Evolutionary conservation across 2,888 invertebrate genomes (phyloP), one percentile per base, ranked within the genome.

Genomic region (Cataglyphis rosenhaueri): DNA sequence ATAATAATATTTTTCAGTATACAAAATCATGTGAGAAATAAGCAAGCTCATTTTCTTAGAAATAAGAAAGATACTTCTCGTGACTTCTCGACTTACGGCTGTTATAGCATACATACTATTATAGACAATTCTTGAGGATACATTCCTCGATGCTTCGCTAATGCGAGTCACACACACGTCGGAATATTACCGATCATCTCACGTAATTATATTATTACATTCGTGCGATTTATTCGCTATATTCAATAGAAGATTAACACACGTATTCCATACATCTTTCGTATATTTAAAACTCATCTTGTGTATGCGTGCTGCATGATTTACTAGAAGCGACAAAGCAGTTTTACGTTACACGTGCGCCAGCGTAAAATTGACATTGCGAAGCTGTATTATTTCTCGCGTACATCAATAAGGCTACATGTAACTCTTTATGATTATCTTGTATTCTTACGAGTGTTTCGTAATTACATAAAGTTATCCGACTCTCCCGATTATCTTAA

Each of bases 131-230:
- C 44, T 70, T 44, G 71, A 79, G 71, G 59, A 61, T 71, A 59
- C 71, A 71, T 79, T 79, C 78, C 48, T 71, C 18, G 70, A 57
- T 41, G 35, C n/a, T 32, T 70, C 57, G 29, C 78, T 59, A 71
- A 79, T 44, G 48, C 71, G 48, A 70, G 57, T 70, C 70, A 15
- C 41, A 57, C 32, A 78, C n/a, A n/a, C 71, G 21, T 57, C 35
- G 29, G 59, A 70, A 71, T 78, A 78, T 78, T 78, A 78, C 59
- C 78, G 71, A 78, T 78, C 71, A 71, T 78, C 71, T 71, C 71
- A 48, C 44, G 59, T 78, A 78, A 78, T 78, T 78, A 78, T 35
- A 59, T 25, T 61, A 32, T 29, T 29, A 29, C 29, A 29, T 29
- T 29, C 78, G 32, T 44, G 32, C 59, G 44, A 78, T 78, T 78